Evolutionary conservation across 2,797 vertebrate genomes (phyloP), one percentile per base, ranked within the genome.

Genomic region (Eulemur mongoz): DNA sequence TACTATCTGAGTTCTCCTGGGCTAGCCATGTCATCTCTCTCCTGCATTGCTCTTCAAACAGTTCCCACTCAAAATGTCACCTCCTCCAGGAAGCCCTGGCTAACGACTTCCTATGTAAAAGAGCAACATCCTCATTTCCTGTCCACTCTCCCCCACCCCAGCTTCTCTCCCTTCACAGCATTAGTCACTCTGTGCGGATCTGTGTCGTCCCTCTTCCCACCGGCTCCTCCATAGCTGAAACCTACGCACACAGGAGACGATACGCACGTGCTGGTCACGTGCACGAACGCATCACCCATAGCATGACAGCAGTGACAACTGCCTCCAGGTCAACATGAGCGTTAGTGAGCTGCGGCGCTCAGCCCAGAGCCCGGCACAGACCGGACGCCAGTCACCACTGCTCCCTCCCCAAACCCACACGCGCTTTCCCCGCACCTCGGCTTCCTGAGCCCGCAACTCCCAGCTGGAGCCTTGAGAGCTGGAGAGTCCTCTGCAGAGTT

Each of bases 211-310:
- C 61, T 38, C 25, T 63, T 27, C 54, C 11, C 5, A 30, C 35
- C n/a, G 27, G 32, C 57, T 52, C 17, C 11, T 5, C n/a, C 54
- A 2, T 0, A 27, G 35, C 57, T 25, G 69, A 2, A 38, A 5
- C 32, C 17, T 18, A 20, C 20, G 75, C 13, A 27, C 57, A 4
- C 18, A 27, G 4, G 4, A 73, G 54, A 45, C 2, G 9, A n/a
- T 8, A 10, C 0, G 4, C 2, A n/a, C 52, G 57, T 2, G 6
- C 2, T 25, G 54, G 1, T 2, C 43, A 30, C 30, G 40, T 4
- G 79, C 48, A 7, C 10, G 61, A 25, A 40, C 7, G 32, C 20
- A 35, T n/a, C 18, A 25, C 9, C 43, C 48, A 4, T 13, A 9
- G 2, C 59, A 13, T 63, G 8, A 27, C 14, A 32, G 89, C n/a